Evolutionary conservation across 2,797 vertebrate species (phyloP).

Genomic region (Sardinella longiceps): DNA sequence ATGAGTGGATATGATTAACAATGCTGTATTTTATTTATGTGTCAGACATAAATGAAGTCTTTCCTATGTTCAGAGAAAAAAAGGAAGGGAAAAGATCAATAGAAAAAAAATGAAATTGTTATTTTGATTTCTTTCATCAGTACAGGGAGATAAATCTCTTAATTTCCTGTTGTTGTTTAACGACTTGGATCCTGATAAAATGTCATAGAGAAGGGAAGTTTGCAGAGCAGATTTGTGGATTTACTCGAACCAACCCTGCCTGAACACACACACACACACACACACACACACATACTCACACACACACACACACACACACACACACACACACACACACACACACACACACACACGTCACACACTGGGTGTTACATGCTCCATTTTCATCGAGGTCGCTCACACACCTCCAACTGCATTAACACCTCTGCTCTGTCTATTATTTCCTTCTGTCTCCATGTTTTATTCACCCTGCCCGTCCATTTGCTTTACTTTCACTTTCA

Average conservation of each 20-base stretch:
- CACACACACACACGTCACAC: not conserved
- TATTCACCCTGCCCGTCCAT: not conserved
- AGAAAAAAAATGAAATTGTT: constrained; percentile 46
- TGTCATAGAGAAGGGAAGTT: constrained; percentile 24
- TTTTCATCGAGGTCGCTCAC: constrained; percentile 26
- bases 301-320: constrained; percentile 5
- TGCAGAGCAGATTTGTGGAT: constrained; percentile 22
- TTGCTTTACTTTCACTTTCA: constrained; percentile 23
- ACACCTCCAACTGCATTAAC: constrained; percentile 31
- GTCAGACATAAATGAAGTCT: constrained; percentile 12
- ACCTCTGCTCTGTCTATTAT: constrained; percentile 30
- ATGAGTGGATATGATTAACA: constrained; percentile 42
- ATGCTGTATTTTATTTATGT: constrained; percentile 37
- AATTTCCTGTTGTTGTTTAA: constrained; percentile 24
- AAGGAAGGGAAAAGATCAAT: constrained; percentile 20
- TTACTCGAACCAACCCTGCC: not conserved
- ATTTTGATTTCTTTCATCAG: constrained; percentile 46
- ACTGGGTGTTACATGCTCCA: not conserved
- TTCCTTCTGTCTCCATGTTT: constrained; percentile 29
- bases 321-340: constrained; percentile 3
- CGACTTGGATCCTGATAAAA: not conserved
- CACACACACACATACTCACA: not conserved
- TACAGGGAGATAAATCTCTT: constrained; percentile 40
- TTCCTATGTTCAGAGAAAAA: not conserved
- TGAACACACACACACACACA: not conserved